A percentile compares a stretch with the other conserved stretches of the same genome.
These are phyloP conservation scores for Rapana venosa DNA, from an alignment of 2,888 invertebrate species.

Conservation along the genomic window DNA sequence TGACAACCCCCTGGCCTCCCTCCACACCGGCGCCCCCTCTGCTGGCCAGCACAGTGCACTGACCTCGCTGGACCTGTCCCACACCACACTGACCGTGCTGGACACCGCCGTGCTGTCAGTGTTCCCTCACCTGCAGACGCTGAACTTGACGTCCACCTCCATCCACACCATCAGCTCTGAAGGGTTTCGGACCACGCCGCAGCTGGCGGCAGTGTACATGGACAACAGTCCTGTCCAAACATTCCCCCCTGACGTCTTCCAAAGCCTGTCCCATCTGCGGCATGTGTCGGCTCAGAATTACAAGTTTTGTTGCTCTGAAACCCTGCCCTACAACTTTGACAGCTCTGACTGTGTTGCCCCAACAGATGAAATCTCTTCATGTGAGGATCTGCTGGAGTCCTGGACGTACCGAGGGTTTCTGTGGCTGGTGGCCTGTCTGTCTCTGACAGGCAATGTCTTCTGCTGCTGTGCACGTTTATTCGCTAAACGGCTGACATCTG, in stretches of 20 bases:
- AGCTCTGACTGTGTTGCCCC: background rate
- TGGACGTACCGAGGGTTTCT: background rate
- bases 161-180: conserved; percentile 1
- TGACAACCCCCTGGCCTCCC: background rate
- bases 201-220: background rate
- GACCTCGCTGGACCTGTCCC: background rate
- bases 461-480: background rate
- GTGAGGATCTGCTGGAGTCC: background rate
- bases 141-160: background rate
- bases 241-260: background rate
- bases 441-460: background rate
- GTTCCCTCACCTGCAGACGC: background rate
- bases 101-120: background rate
- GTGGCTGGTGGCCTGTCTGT: background rate
- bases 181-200: background rate
- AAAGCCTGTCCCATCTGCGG: background rate
- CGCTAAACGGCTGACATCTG: background rate
- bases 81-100: background rate
- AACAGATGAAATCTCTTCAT: conserved; percentile 11
- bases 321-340: background rate
- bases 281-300: background rate
- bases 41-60: background rate
- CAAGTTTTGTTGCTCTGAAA: background rate
- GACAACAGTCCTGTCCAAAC: background rate
- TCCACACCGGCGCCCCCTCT: background rate